phyloP scores from a whole-genome alignment of 2,888 invertebrate species.

The Lithophane ornitopus region DNA sequence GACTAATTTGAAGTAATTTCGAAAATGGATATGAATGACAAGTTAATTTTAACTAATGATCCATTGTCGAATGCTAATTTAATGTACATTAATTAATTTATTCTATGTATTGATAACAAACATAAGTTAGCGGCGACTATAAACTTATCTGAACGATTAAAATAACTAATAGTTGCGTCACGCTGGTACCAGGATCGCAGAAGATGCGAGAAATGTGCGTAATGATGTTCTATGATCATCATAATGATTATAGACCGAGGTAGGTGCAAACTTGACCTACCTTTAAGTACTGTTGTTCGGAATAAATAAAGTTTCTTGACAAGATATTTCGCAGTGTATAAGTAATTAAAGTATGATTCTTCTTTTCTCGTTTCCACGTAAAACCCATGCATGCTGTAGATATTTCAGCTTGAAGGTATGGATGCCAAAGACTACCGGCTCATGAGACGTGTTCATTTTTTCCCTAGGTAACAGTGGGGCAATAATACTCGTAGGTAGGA shows the following conservation, averaged over 20 bases:
- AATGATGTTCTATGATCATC: slow-evolving; percentile 13
- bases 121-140: slow-evolving; percentile 5
- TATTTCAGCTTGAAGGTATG: background rate
- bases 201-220: slow-evolving; percentile 38
- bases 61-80: slow-evolving; percentile 48
- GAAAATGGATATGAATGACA: background rate
- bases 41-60: slow-evolving; percentile 51
- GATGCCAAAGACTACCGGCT: background rate
- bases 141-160: slow-evolving; percentile 41
- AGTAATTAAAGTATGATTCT: background rate
- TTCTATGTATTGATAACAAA: slow-evolving; percentile 29
- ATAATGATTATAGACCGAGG: background rate
- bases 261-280: slow-evolving; percentile 15
- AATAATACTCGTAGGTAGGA: background rate
- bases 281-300: background rate
- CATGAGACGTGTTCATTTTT: background rate
- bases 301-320: background rate
- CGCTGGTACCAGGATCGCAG: slow-evolving; percentile 53
- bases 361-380: background rate
- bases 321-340: background rate
- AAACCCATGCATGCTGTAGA: background rate
- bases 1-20: slow-evolving; percentile 30
- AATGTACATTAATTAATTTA: slow-evolving; percentile 27
- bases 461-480: background rate
- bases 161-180: slow-evolving; percentile 60